These are phyloP conservation scores for Conistra vaccinii DNA, from an alignment of 2,888 invertebrate species.

Conservation along the genomic window DNA sequence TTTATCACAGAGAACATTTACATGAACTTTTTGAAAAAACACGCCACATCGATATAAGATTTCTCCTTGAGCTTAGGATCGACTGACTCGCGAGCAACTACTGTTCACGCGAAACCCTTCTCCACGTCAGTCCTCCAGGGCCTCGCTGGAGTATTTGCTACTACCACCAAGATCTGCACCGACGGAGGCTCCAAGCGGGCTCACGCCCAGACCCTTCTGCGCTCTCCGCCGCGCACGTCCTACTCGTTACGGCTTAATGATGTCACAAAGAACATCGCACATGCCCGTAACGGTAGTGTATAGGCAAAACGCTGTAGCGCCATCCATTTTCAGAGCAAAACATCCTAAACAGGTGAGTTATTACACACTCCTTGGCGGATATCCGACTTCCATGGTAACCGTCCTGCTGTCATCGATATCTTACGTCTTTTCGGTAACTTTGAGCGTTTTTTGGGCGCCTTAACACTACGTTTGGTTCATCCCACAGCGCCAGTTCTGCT, in stretches of 20 bases:
- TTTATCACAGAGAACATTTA: too few relatives aligned
- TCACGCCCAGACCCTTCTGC: slow-evolving; percentile 91
- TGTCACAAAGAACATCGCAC: slow-evolving; percentile 67
- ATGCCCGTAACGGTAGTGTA: slow-evolving; percentile 84
- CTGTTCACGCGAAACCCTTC: slow-evolving; percentile 89
- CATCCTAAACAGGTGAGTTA: slow-evolving; percentile 90
- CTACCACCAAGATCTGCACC: slow-evolving; percentile 66
- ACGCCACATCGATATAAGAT: slow-evolving; percentile 82
- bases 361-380: slow-evolving; percentile 79
- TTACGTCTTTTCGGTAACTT: slow-evolving; percentile 86
- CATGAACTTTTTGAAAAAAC: too few relatives aligned
- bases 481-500: slow-evolving; percentile 95
- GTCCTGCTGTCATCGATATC: slow-evolving; percentile 33
- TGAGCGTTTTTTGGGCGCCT: slow-evolving; percentile 92
- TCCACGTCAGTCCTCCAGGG: slow-evolving; percentile 91
- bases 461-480: slow-evolving; percentile 94
- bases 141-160: slow-evolving; percentile 74
- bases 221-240: slow-evolving; percentile 87
- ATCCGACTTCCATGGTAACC: slow-evolving; percentile 57
- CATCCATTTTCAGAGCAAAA: slow-evolving; percentile 43
- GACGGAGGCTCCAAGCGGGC: slow-evolving; percentile 88
- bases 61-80: slow-evolving; percentile 91
- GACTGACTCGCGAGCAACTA: slow-evolving; percentile 90
- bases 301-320: slow-evolving; percentile 84
- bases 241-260: slow-evolving; percentile 91